Evolutionary conservation across 2,888 invertebrate species (phyloP), one percentile per base, ranked within the genome.

Genomic region (Dolomedes plantarius): DNA sequence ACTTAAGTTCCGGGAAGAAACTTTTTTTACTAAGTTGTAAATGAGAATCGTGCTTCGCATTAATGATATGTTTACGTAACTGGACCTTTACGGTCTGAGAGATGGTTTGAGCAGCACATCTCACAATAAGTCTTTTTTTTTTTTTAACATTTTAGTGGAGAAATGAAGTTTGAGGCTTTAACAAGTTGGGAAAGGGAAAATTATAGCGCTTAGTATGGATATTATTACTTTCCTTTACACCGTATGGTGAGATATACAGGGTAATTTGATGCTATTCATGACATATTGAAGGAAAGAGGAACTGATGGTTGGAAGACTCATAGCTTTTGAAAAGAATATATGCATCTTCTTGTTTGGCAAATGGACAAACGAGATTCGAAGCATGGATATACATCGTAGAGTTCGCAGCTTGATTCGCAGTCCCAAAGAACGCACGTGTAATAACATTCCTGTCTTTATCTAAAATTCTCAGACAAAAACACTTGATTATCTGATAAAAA

Each of bases 1-100:
- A 46, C 41, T 46, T 46, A 46, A 46, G 41, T 46, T 46, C 41
- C 41, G 41, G 41, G 41, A 46, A 46, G 41, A 46, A 46, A 46
- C 41, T 46, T 46, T 46, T 46, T 46, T 9, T 46, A 9, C 41
- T 13, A 16, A 46, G 41, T 46, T 46, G 41, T 46, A 46, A 46
- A 46, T 46, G 41, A 46, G 41, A 46, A 46, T 46, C 41, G 41
- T 46, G 41, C 2, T 46, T 46, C 41, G 41, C 2, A 46, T 5
- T 46, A 13, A 46, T 46, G 41, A 46, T 46, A 46, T 46, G 41
- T 46, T 46, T 46, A 46, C 41, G 41, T 46, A 46, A 46, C 41
- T 46, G 41, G 41, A 46, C 41, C 16, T 46, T 36, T 36, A 36
- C 36, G 36, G 6, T 36, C 36, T 6, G 41, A 2, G 46, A 46